These are phyloP conservation scores for Pangasianodon gigas DNA, from an alignment of 2,113 vertebrate genomes.

Conservation along the genomic window DNA sequence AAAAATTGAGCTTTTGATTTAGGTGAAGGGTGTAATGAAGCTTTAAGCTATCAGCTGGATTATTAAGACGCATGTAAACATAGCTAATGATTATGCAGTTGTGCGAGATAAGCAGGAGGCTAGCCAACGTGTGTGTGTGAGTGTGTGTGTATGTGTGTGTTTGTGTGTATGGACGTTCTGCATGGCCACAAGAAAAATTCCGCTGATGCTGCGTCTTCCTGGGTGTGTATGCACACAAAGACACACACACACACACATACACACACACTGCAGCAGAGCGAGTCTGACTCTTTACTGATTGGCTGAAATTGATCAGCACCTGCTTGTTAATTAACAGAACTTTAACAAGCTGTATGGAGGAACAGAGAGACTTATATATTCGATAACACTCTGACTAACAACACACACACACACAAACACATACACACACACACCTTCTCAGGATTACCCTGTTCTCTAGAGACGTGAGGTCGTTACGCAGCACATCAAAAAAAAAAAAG, in stretches of 20 bases:
- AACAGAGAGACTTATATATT: neutral
- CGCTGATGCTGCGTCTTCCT: slow-evolving; percentile 22
- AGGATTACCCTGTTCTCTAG: neutral
- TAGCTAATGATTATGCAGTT: neutral
- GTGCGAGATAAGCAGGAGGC: neutral
- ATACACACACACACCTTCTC: neutral
- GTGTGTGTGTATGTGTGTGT: slow-evolving; percentile 23
- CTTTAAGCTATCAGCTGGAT: neutral
- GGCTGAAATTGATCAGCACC: slow-evolving; percentile 34
- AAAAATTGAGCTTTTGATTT: neutral
- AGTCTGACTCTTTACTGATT: slow-evolving; percentile 25
- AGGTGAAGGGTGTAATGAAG: neutral
- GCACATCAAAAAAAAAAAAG: neutral
- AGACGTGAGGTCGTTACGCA: neutral
- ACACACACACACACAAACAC: neutral
- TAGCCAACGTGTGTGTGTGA: slow-evolving; percentile 3
- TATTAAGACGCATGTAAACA: neutral
- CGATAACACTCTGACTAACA: slow-evolving; percentile 13
- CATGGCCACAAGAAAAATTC: neutral
- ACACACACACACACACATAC: neutral
- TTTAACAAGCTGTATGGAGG: slow-evolving; percentile 14
- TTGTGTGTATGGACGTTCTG: slow-evolving; percentile 21
- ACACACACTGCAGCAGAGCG: neutral
- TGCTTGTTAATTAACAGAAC: slow-evolving; percentile 37
- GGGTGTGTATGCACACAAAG: neutral